Evolutionary conservation across 2,113 vertebrate genomes (phyloP).

Genomic region (Cochlearius cochlearius): DNA sequence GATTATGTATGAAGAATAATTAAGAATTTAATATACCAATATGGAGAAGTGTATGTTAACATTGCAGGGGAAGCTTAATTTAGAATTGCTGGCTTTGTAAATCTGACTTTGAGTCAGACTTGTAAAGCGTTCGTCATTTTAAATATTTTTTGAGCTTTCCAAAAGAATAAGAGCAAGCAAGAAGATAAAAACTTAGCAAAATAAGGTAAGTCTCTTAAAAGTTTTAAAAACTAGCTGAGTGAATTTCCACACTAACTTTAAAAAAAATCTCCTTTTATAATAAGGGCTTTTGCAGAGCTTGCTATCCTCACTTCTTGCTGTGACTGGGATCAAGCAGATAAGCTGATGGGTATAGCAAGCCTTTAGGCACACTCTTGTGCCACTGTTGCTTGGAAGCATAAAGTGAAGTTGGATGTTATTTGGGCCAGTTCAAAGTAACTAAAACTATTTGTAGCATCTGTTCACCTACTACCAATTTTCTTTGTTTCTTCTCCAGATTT

Average conservation of each 20-base stretch:
- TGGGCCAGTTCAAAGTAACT: not conserved
- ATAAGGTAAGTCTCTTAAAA: rapidly evolving
- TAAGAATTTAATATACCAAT: not conserved
- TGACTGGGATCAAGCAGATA: not conserved
- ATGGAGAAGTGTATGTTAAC: not conserved
- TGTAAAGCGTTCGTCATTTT: not conserved
- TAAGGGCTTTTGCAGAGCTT: not conserved
- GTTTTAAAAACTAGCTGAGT: not conserved
- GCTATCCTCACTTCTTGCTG: not conserved
- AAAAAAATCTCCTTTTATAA: not conserved
- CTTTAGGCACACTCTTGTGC: not conserved
- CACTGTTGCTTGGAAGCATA: not conserved
- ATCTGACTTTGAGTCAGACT: not conserved
- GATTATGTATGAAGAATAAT: not conserved
- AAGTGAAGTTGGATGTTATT: not conserved
- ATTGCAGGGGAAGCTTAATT: not conserved
- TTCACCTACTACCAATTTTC: not conserved
- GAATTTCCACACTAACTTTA: not conserved
- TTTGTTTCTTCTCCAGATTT: slow-evolving; percentile 76
- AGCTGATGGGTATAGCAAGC: not conserved
- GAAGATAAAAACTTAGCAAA: not conserved
- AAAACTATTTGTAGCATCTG: not conserved
- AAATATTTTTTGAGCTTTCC: not conserved
- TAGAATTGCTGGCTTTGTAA: not conserved
- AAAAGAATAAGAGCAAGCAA: not conserved